Evolutionary conservation across 2,113 vertebrate species (phyloP), one percentile per base, ranked within the genome.

Genomic region (Pipra filicauda): DNA sequence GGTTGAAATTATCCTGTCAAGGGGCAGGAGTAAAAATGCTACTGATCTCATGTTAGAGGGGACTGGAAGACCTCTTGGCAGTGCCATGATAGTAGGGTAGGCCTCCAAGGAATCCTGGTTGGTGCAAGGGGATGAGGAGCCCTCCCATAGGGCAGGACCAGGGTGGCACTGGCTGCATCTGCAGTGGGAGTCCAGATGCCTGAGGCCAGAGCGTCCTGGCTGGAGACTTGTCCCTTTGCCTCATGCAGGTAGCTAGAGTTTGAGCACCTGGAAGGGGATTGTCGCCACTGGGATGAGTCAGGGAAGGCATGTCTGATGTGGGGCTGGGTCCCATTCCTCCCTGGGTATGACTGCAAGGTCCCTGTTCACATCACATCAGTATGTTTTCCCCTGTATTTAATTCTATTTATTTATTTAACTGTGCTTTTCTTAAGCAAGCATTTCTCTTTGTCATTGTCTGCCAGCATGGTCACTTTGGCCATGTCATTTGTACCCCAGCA

Each of bases 361-460:
- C 37, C 39, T 37, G 15, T 33, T 59, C 33, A 41, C 30, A 14
- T 22, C 3, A 2, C n/a, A 72, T 31, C 8, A 3, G 4, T 5
- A 5, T 41, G 8, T 8, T 20, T 35, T 2, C 0, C 1, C 4
- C 26, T 0, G 0, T 31, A 49, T 82, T 85, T 80, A 20, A 57
- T 74, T 58, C 4, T 52, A 6, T 20, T 28, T 41, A 20, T 41
- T 19, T 41, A 20, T 28, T 52, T 28, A 52, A 9, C 6, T 8
- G 1, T 11, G 24, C 52, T 76, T 76, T 61, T 21, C 69, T 72
- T 39, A 64, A 75, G 33, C 6, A 15, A 75, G 33, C 26, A 35
- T 54, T 79, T 72, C 3, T 9, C 26, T 48, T 41, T 20, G 6
- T 49, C 1, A 0, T n/a, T 41, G 82, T 28, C 48, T 85, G 24